Evolutionary conservation across 2,113 vertebrate genomes (phyloP), one percentile per base, ranked within the genome.

Genomic region (Rhinopomastus cyanomelas): DNA sequence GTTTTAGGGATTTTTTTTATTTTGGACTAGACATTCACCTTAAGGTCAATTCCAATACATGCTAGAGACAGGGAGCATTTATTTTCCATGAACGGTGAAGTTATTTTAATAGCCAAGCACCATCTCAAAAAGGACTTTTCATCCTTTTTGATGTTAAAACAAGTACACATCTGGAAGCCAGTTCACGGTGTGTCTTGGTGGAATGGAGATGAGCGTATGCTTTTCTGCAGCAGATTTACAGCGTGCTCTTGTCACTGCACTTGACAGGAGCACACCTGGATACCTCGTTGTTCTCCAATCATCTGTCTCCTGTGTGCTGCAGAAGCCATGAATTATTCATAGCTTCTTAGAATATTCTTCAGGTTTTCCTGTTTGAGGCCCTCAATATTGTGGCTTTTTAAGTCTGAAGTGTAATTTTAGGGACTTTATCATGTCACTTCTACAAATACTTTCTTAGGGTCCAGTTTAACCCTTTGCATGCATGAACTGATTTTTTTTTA

Each of bases 241-340:
- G 7, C 67, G 66, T 88, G 65, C 89, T 95, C 65, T 16, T 92
- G 87, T 95, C 89, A 89, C 69, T 73, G 74, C 86, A 27, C 42
- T 94, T 90, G 90, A 80, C 93, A 94, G 91, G 81, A 89, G 62
- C 78, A 68, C 82, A 93, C 94, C 86, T 94, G 88, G 85, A 93
- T 85, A 80, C 78, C 56, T 95, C 49, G 7, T 89, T 94, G 91
- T 93, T 94, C 95, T 89, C 73, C 57, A 9, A 84, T 78, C 87
- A 90, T 81, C 81, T 95, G 75, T 93, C 93, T 90, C 6, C 1
- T 87, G 42, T 93, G 79, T 93, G 87, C 91, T 95, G 94, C 75
- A 92, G 71, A 89, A 87, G n/a, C 19, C 64, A 95, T 94, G 86
- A 94, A 94, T 96, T 87, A 96, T 94, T 90, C 92, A 92, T 17